Conservation (phyloP, 2,888 invertebrate genomes). For the Caenorhabditis afra region DNA sequence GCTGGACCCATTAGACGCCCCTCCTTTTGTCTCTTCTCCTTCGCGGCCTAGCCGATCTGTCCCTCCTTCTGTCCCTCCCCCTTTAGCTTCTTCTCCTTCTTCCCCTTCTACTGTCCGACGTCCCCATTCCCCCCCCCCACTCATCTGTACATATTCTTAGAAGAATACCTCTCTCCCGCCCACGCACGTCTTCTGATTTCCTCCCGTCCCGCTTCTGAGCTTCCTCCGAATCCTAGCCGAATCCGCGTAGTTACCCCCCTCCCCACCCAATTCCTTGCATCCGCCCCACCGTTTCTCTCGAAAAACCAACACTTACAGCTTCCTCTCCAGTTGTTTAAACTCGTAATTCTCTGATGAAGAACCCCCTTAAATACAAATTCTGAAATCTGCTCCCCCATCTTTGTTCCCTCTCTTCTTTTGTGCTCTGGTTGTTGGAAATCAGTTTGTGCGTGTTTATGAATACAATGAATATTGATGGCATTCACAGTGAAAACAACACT, state of each 20-base stretch:
- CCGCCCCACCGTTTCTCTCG: slow-evolving; percentile 1
- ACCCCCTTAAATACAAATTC: no score
- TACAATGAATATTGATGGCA: slow-evolving; percentile 41
- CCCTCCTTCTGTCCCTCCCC: background rate
- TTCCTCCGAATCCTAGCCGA: no score
- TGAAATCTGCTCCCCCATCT: background rate
- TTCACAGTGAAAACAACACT: background rate
- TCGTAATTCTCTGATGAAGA: no score
- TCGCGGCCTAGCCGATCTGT: slow-evolving; percentile 49
- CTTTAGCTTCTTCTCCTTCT: slow-evolving; percentile 15
- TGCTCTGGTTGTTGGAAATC: slow-evolving; percentile 42
- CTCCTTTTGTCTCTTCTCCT: background rate
- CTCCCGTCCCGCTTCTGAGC: no score
- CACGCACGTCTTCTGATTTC: slow-evolving; percentile 32
- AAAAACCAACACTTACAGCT: no score
- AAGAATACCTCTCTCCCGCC: slow-evolving; percentile 17
- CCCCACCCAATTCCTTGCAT: slow-evolving; percentile 10
- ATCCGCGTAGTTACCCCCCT: background rate
- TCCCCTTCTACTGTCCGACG: background rate
- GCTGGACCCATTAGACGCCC: slow-evolving; percentile 52
- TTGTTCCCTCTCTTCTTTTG: background rate
- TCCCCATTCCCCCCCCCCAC: slow-evolving; percentile 28
- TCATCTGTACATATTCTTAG: slow-evolving; percentile 42
- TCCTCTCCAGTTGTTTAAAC: no score
- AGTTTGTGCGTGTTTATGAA: slow-evolving; percentile 44